Conservation (phyloP, 2,888 invertebrate species). For the Mantis religiosa region DNA sequence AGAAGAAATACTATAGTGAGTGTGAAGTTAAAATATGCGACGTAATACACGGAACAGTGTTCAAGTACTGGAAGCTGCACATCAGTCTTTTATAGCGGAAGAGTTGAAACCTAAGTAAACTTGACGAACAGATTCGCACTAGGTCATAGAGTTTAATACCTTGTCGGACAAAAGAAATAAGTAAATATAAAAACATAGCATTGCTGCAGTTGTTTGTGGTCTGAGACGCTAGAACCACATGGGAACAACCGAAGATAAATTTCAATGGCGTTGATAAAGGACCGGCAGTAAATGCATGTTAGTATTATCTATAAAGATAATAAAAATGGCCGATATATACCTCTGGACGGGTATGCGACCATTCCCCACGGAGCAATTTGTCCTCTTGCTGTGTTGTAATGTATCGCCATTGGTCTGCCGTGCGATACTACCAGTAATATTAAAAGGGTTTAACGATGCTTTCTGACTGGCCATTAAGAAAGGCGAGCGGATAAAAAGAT, state of each 20-base stretch:
- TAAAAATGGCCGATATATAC: neutral
- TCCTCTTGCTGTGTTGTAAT: neutral
- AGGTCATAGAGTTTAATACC: no score
- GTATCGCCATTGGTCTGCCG: neutral
- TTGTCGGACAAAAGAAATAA: neutral
- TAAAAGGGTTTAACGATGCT: neutral
- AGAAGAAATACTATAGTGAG: no score
- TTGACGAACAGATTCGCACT: no score
- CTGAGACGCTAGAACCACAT: neutral
- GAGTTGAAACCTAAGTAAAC: no score
- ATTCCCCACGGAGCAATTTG: neutral
- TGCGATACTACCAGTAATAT: neutral
- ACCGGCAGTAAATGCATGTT: neutral
- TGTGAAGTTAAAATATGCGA: no score
- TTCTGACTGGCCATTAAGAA: neutral
- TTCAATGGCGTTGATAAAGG: neutral
- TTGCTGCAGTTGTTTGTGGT: neutral
- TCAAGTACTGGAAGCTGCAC: no score
- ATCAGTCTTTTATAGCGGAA: no score
- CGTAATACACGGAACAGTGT: no score
- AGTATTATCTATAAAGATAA: neutral
- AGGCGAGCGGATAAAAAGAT: neutral
- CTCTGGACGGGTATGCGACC: neutral
- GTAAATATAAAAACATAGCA: neutral
- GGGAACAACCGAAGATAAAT: neutral